Base-by-base conservation (phyloP, 2,113 vertebrate genomes). In the Galbula dea region DNA sequence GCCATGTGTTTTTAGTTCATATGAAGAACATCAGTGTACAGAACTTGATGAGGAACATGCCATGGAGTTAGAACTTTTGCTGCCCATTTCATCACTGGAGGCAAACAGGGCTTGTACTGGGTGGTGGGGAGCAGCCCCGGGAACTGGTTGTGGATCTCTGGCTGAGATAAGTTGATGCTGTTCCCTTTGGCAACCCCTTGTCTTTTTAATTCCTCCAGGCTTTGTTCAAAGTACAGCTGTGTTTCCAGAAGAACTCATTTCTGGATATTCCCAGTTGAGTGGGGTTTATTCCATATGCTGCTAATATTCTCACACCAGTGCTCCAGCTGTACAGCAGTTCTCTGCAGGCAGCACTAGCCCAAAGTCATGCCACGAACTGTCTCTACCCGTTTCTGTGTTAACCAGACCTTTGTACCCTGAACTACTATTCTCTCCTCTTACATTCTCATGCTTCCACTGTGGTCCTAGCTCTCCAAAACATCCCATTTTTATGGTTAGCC, bases 151-250 rank as follows among this genome's bases (percentile, higher is more conserved):
- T 87, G 89, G 95, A 86, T 92, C 95, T 61, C 82, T 52, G 75
- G 61, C 83, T 95, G 81, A 94, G 96, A 91, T 87, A 90, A 89
- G 82, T 93, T 93, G 73, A 79, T 88, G 63, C 89, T 37, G 17
- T 78, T 93, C 89, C 89, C 91, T 95, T 93, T 95, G 87, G 93
- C 93, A 93, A 95, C 94, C 95, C 51, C 27, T 94, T 89, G 91
- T 95, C 82, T 96, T 94, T 93, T 72, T 78, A 91, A 94, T 88
- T 90, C 89, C 72, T 86, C 85, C 63, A 74, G 0, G 16, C 85
- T 93, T 78, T 94, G 92, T 94, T 93, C 91, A 67, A 96, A 94
- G 87, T 95, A 83, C 89, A 94, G 87, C 94, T 92, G 93, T 94
- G 79, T 89, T 94, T 96, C 95, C 96, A 78, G 89, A 91, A 94